Evolutionary conservation across 2,888 invertebrate genomes (phyloP).

Genomic region (Tachina lurida): DNA sequence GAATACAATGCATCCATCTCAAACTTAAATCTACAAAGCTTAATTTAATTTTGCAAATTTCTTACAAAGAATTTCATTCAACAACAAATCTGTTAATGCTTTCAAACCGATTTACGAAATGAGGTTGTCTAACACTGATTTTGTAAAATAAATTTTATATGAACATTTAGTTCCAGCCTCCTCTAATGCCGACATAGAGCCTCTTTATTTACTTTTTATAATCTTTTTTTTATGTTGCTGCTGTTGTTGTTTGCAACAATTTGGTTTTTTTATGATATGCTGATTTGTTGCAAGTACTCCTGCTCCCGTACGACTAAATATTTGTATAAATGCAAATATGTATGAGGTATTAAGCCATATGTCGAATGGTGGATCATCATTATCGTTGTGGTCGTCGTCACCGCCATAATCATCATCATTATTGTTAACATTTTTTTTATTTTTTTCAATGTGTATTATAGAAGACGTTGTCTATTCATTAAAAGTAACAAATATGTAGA

Average conservation of each 20-base stretch:
- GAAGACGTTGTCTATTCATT: slow-evolving; percentile 60
- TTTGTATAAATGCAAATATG: slow-evolving; percentile 19
- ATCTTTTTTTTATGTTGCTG: neutral
- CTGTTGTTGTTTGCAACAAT: too few relatives aligned
- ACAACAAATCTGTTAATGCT: neutral
- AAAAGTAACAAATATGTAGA: slow-evolving; percentile 50
- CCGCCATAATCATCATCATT: slow-evolving; percentile 44
- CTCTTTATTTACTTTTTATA: slow-evolving; percentile 11
- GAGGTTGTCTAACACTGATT: slow-evolving; percentile 13
- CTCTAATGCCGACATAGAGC: neutral
- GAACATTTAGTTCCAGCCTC: slow-evolving; percentile 6
- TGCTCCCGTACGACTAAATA: neutral
- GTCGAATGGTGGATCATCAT: slow-evolving; percentile 42
- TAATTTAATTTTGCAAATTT: neutral
- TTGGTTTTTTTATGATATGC: slow-evolving; percentile 28
- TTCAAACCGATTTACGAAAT: neutral
- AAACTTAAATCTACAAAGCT: neutral
- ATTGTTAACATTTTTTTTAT: slow-evolving; percentile 56
- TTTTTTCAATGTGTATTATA: slow-evolving; percentile 28
- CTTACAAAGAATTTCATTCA: too few relatives aligned
- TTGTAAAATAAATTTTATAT: neutral
- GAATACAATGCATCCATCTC: neutral
- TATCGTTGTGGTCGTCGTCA: slow-evolving; percentile 17
- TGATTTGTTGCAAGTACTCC: slow-evolving; percentile 22
- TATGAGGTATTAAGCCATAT: slow-evolving; percentile 11